Evolutionary conservation across 2,888 invertebrate genomes (phyloP).

Genomic region (Drosophila prolongata): DNA sequence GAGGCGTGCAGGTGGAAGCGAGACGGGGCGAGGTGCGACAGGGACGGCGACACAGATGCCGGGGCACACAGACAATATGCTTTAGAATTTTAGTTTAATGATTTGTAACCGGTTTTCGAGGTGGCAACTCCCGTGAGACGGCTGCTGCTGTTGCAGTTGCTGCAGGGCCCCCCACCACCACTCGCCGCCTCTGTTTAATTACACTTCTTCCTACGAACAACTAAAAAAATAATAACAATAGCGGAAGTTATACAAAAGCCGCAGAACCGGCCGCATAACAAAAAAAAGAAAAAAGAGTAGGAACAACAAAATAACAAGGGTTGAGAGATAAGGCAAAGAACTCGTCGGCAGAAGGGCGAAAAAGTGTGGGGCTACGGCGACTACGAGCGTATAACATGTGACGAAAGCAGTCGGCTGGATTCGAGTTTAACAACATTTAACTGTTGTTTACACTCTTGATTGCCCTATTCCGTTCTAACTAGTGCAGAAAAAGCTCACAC

Average conservation of each 20-base stretch:
- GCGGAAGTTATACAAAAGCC: constrained; percentile 78
- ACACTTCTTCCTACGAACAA: constrained; percentile 63
- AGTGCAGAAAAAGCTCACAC: constrained; percentile 19
- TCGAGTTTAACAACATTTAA: constrained; percentile 46
- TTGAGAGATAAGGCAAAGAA: constrained; percentile 29
- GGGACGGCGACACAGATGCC: constrained; percentile 12
- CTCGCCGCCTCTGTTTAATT: constrained; percentile 62
- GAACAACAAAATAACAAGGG: constrained; percentile 20
- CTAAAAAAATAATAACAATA: constrained; percentile 58
- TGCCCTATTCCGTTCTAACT: constrained; percentile 16
- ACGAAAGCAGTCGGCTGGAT: constrained; percentile 30
- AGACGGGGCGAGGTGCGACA: neutral
- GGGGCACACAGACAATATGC: constrained; percentile 51
- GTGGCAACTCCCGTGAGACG: constrained; percentile 67
- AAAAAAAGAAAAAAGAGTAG: constrained; percentile 1
- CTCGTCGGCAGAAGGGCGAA: constrained; percentile 12
- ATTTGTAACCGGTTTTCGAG: constrained; percentile 68
- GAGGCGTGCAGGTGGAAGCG: constrained; percentile 32
- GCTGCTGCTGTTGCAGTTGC: constrained; percentile 27
- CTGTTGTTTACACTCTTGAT: constrained; percentile 46
- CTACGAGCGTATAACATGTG: constrained; percentile 29
- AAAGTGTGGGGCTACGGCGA: constrained; percentile 1
- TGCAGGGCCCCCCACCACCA: constrained; percentile 30
- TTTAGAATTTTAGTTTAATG: constrained; percentile 75
- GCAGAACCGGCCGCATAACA: constrained; percentile 59